Percentiles rank a stretch among this genome's conserved stretches.
phyloP scores from a whole-genome alignment of 2,888 invertebrate species.

The Trilocha varians region DNA sequence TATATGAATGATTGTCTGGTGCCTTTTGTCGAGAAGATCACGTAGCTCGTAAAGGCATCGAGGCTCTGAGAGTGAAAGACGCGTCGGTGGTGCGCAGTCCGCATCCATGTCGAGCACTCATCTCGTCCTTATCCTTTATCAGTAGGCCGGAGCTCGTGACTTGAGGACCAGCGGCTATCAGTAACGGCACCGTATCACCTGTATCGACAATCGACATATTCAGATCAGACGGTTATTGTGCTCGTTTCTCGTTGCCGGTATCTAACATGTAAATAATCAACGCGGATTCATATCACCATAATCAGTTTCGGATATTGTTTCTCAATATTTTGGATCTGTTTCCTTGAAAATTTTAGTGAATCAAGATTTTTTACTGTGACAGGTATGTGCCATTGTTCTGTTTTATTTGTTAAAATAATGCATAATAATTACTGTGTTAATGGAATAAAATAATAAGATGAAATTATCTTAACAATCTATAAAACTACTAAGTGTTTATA shows the following conservation, averaged over 20 bases:
- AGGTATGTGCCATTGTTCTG: not conserved
- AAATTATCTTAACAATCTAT: too few species aligned
- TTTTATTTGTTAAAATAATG: not conserved
- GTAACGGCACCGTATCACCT: conserved; percentile 27
- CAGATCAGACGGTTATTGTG: conserved; percentile 33
- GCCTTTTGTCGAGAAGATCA: conserved; percentile 40
- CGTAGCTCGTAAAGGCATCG: conserved; percentile 30
- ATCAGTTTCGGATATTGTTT: not conserved
- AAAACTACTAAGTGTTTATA: too few species aligned
- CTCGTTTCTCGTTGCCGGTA: conserved; percentile 23
- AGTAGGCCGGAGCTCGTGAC: conserved; percentile 43
- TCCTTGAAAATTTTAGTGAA: not conserved
- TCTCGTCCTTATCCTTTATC: conserved; percentile 51
- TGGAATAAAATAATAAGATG: too few species aligned
- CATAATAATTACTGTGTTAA: too few species aligned
- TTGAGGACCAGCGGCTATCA: conserved; percentile 25
- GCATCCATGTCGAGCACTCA: conserved; percentile 30
- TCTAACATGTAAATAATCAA: conserved; percentile 24
- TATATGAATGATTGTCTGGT: conserved; percentile 34
- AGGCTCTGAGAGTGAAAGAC: conserved; percentile 25
- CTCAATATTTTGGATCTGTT: not conserved
- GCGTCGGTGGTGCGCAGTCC: conserved; percentile 34
- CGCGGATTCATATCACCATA: not conserved
- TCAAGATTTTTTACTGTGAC: not conserved
- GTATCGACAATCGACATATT: conserved; percentile 28